Base-by-base conservation (phyloP, 1,140 invertebrate species). In the Bombus superbus region DNA sequence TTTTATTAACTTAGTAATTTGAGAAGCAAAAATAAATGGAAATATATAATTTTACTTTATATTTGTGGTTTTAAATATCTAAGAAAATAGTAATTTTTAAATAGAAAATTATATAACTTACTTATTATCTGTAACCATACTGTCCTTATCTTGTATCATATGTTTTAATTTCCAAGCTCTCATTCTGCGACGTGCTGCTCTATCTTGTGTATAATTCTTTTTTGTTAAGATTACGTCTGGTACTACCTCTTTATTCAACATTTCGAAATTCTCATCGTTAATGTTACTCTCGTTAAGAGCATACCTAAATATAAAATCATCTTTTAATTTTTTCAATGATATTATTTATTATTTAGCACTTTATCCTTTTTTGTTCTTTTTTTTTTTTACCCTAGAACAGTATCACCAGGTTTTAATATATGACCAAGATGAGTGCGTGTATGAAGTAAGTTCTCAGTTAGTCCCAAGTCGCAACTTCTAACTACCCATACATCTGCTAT, bases 401-500 rank as follows among this genome's bases (percentile, higher is more conserved):
- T 97, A 95, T 99, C 99, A 47, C 99, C 99, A 86, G 98, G 97
- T 93, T 98, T 98, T 25, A 99, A 95, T 75, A 99, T 92, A 95
- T 99, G 98, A 0, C 99, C 99, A 64, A 99, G 95, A 96, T 99
- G 99, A 53, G 99, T 99, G 90, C 97, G 96, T 53, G 98, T 97
- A 92, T 99, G 98, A 87, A 98, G 97, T 25, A 97, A 96, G 91
- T 96, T 97, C n/a, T 98, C 97, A 82, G 97, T 97, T 18, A 97
- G 95, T 22, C 99, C 99, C 53, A 99, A 94, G 93, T 99, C 99
- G 81, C 97, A 98, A 47, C 98, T 96, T 94, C 97, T 98, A 0
- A 99, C 98, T 4, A 99, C 96, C 98, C 98, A 99, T 42, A 98
- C 97, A 95, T 99, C 99, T 35, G 98, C 97, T 74, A 99, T 95